Evolutionary conservation across 37 sponge, comb jelly and placozoan genomes (phyloP).

Genomic region (Chondrosia reniformis): DNA sequence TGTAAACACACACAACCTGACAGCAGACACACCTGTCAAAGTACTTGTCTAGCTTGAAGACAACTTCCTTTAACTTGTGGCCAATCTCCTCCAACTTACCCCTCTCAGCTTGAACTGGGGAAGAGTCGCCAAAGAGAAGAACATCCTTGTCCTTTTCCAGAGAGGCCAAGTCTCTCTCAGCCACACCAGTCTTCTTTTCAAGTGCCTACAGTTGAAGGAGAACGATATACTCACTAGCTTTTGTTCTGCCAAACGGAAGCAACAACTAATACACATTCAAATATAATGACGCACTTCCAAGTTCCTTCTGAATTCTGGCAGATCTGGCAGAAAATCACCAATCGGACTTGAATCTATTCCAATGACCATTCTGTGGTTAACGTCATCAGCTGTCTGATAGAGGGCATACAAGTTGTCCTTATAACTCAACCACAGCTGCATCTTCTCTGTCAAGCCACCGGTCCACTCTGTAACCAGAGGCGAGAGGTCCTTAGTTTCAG

Average conservation of each 20-base stretch:
- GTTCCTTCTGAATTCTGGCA: background rate
- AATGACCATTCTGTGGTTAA: background rate
- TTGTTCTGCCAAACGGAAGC: too few relatives aligned
- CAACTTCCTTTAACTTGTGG: background rate
- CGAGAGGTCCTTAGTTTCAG: background rate
- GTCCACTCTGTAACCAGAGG: background rate
- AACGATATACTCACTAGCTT: too few relatives aligned
- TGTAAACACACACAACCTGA: too few relatives aligned
- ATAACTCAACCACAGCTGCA: background rate
- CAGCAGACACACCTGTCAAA: background rate
- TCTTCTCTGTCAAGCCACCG: background rate
- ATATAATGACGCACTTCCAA: slow-evolving; percentile 1
- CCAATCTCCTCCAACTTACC: background rate
- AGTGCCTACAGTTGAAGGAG: too few relatives aligned
- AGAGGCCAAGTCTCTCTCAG: too few relatives aligned
- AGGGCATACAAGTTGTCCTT: background rate
- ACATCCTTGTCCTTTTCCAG: too few relatives aligned
- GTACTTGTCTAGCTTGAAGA: background rate
- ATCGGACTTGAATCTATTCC: background rate
- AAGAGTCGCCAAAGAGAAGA: background rate
- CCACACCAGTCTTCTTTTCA: too few relatives aligned
- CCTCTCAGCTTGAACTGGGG: background rate
- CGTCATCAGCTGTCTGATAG: background rate
- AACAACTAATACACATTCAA: too few relatives aligned
- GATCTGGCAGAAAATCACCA: background rate